Base-by-base conservation (phyloP, 1,140 invertebrate species). In the Stenopsyche tienmushanensis region DNA sequence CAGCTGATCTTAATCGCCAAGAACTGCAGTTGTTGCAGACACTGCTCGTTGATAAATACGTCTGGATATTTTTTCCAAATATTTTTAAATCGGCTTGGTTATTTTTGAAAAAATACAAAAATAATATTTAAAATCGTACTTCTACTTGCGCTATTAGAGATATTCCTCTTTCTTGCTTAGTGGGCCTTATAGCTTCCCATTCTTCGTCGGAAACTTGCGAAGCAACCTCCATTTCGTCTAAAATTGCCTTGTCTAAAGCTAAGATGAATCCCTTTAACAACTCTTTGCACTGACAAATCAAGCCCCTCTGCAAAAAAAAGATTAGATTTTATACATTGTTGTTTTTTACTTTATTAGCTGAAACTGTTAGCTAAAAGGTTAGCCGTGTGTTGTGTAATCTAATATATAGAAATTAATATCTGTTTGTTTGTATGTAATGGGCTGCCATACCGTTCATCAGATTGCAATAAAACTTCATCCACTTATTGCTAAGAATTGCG, bases 161-260 rank as follows among this genome's bases (percentile, higher is more conserved):
- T 21, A 80, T 75, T 50, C 84, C 80, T 50, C 87, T 80, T 64
- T 90, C 86, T 9, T 75, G 67, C 73, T 90, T 90, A 1, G 84
- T 85, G 1, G 87, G 86, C 69, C 86, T 83, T 44, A 90, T 86
- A 0, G 86, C 84, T 69, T 92, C 88, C 86, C 90, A 93, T 75
- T 93, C 90, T 74, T 92, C 90, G 53, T 91, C 88, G 0, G 88
- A 90, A 13, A 91, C 85, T 73, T 86, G 85, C 20, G 84, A 81
- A n/a, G 86, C 86, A 42, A 88, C 78, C 29, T 88, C 84, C 34
- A 85, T 81, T 74, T 92, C 89, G 39, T 85, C 84, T 21, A 82
- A 72, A 10, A 89, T 82, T 0, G 88, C 84, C 45, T 82, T 80
- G 49, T 90, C 86, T 24, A 92, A 71, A 0, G 87, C 84, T 8